Percentiles rank a stretch among this genome's conserved stretches.
These are phyloP conservation scores for Gymnoscelis rufifasciata DNA, from an alignment of 2,888 invertebrate species.

Conservation along the genomic window DNA sequence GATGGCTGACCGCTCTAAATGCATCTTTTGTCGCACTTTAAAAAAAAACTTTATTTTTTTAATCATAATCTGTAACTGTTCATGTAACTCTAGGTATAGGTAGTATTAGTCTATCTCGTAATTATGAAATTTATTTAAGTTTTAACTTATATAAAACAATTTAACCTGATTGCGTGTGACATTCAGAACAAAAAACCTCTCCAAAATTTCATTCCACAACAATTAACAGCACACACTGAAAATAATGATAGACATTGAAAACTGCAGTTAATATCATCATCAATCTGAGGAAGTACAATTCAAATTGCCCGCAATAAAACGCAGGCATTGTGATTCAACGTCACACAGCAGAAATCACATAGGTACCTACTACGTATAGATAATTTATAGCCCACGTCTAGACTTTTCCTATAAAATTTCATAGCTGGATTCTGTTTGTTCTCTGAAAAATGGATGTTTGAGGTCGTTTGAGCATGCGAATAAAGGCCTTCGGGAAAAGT, in stretches of 20 bases:
- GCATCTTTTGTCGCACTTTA: no score
- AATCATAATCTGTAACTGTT: no score
- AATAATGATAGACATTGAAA: neutral
- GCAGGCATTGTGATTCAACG: conserved; percentile 12
- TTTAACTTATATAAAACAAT: no score
- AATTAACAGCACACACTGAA: neutral
- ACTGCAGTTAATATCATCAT: neutral
- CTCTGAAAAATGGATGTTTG: conserved; percentile 23
- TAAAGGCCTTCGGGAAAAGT: neutral
- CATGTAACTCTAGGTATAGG: no score
- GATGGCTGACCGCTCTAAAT: no score
- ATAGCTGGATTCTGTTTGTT: conserved; percentile 28
- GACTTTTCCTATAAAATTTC: conserved; percentile 39
- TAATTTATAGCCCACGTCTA: conserved; percentile 36
- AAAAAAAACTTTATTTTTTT: no score
- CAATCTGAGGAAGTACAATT: neutral
- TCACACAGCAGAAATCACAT: conserved; percentile 13
- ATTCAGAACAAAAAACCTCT: no score
- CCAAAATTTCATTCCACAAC: no score
- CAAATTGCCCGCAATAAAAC: conserved; percentile 13
- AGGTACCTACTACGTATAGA: conserved; percentile 16
- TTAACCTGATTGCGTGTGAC: no score
- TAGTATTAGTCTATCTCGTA: no score
- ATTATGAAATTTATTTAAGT: no score
- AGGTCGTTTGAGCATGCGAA: conserved; percentile 11